These are phyloP conservation scores for Chrysina gloriosa DNA, from an alignment of 2,888 invertebrate genomes.

Conservation along the genomic window DNA sequence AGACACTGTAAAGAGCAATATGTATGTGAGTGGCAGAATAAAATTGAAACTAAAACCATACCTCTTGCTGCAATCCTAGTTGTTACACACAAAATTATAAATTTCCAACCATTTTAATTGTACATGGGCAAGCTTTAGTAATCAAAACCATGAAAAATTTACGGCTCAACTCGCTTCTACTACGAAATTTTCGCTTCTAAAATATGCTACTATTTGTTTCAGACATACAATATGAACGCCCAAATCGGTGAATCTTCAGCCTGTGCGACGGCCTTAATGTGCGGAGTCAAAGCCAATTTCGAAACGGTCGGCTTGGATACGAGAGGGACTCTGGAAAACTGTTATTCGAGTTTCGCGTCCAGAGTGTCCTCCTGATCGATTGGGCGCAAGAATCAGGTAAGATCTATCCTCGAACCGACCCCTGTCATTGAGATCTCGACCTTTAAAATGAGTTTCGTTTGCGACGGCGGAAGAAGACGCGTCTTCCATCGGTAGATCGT, in stretches of 20 bases:
- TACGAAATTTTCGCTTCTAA: no score
- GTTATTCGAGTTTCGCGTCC: slow-evolving; percentile 68
- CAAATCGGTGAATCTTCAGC: slow-evolving; percentile 77
- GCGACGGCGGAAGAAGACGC: background rate
- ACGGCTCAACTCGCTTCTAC: no score
- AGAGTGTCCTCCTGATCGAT: slow-evolving; percentile 70
- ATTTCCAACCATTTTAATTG: no score
- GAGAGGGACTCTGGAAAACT: slow-evolving; percentile 70
- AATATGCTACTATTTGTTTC: slow-evolving; percentile 56
- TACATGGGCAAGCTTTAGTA: no score
- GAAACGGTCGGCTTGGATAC: slow-evolving; percentile 73
- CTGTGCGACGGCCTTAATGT: slow-evolving; percentile 75
- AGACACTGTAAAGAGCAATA: no score
- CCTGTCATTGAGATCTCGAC: background rate
- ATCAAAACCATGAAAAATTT: no score
- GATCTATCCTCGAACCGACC: slow-evolving; percentile 37
- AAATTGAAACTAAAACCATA: no score
- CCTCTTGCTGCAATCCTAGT: no score
- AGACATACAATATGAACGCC: slow-evolving; percentile 77
- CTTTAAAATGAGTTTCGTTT: background rate
- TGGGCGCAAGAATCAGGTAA: slow-evolving; percentile 73
- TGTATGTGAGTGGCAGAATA: no score
- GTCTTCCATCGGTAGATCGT: background rate
- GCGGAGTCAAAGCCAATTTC: slow-evolving; percentile 76
- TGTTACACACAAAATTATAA: no score